A percentile compares a stretch with the other conserved stretches of the same genome.
Conservation (phyloP, 2,797 vertebrate species). For the Rhyacichthys aspro region DNA sequence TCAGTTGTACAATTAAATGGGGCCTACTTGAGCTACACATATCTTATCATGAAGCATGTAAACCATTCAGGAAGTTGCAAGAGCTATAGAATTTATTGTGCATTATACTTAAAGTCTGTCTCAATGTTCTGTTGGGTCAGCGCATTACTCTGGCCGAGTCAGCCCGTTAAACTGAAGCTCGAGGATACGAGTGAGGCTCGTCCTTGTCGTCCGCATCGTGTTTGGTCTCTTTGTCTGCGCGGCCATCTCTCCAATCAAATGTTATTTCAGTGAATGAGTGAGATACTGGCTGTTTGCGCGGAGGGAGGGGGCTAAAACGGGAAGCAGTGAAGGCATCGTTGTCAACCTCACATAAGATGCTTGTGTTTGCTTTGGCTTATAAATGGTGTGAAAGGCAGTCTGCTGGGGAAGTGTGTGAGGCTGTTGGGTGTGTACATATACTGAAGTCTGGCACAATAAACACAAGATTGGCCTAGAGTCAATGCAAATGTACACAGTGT, state of each 20-base stretch:
- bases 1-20: too few relatives aligned
- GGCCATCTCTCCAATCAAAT: constrained; percentile 50
- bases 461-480: constrained; percentile 17
- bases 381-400: constrained; percentile 58
- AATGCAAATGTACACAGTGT: constrained; percentile 6
- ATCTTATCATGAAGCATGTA: too few relatives aligned
- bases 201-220: constrained; percentile 53
- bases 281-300: constrained; percentile 70
- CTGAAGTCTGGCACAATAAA: constrained; percentile 54
- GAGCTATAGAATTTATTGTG: too few relatives aligned
- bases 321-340: constrained; percentile 74
- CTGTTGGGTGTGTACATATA: too few relatives aligned
- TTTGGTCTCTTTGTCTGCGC: constrained; percentile 66
- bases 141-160: constrained; percentile 19
- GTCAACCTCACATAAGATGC: constrained; percentile 64
- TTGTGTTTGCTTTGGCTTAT: constrained; percentile 61
- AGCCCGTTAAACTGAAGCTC: constrained; percentile 15
- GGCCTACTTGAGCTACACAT: too few relatives aligned
- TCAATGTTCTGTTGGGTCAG: constrained; percentile 2
- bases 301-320: constrained; percentile 26
- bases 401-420: constrained; percentile 49
- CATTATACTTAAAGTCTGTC: too few relatives aligned
- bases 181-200: constrained; percentile 18
- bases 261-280: constrained; percentile 65
- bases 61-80: too few relatives aligned